These are phyloP conservation scores for Drosophila teissieri DNA, from an alignment of 1,140 invertebrate genomes.

Conservation along the genomic window DNA sequence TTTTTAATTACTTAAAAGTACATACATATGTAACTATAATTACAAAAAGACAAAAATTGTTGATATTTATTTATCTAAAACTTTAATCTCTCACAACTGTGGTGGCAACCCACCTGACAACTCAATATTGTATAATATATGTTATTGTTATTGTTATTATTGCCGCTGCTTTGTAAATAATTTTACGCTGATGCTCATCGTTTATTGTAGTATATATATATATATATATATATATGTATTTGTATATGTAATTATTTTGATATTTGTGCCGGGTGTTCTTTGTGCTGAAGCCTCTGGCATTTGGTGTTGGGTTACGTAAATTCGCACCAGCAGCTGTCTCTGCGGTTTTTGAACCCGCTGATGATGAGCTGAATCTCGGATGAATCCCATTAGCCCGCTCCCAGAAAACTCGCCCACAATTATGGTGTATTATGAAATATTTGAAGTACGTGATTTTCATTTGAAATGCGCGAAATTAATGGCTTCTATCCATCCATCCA, in stretches of 20 bases:
- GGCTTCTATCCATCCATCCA: not conserved
- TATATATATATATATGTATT: not conserved
- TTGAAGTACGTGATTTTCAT: constrained; percentile 57
- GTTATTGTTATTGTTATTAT: constrained; percentile 33
- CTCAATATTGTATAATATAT: constrained; percentile 55
- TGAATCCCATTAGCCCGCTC: constrained; percentile 21
- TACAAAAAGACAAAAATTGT: too few species aligned
- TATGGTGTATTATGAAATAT: constrained; percentile 47
- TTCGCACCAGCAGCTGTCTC: constrained; percentile 36
- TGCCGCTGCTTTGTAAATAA: constrained; percentile 54
- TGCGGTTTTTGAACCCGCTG: constrained; percentile 68
- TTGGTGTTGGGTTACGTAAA: constrained; percentile 65
- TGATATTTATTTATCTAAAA: too few species aligned
- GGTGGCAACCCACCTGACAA: constrained; percentile 1
- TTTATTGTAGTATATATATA: constrained; percentile 15
- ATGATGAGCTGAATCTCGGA: constrained; percentile 13
- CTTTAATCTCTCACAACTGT: not conserved
- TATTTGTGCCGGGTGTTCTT: constrained; percentile 24
- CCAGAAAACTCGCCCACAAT: constrained; percentile 12
- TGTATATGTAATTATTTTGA: constrained; percentile 15
- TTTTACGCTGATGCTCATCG: constrained; percentile 64
- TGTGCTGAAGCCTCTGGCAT: constrained; percentile 56
- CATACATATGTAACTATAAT: too few species aligned
- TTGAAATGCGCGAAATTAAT: constrained; percentile 20
- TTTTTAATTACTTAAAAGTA: not conserved